A percentile compares a stretch with the other conserved stretches of the same genome.
These are phyloP conservation scores for Drosophila micromelanica DNA, from an alignment of 1,140 invertebrate genomes.

Conservation along the genomic window DNA sequence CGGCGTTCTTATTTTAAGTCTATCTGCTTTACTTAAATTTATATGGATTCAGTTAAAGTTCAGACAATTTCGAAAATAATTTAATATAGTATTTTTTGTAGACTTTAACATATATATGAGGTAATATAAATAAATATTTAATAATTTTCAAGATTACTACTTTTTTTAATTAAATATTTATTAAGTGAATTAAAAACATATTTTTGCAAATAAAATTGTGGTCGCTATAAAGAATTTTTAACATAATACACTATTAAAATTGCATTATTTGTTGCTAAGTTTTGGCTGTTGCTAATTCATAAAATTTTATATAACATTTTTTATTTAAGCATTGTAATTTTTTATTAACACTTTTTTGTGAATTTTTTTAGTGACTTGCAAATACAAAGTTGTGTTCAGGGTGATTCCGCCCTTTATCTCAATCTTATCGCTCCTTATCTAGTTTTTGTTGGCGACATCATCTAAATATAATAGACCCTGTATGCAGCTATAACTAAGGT, in stretches of 20 bases:
- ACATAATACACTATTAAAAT: too few species aligned
- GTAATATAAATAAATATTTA: too few species aligned
- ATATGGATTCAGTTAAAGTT: not conserved
- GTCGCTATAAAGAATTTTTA: too few species aligned
- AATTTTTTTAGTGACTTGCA: conserved; percentile 14
- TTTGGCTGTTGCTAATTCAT: too few species aligned
- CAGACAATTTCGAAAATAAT: not conserved
- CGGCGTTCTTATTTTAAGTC: not conserved
- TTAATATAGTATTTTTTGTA: too few species aligned
- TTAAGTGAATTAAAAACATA: too few species aligned
- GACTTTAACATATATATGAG: too few species aligned
- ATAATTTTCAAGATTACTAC: too few species aligned
- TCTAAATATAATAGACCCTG: conserved; percentile 16
- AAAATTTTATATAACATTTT: not conserved
- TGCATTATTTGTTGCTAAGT: too few species aligned
- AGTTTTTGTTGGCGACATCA: conserved; percentile 53
- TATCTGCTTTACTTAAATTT: not conserved
- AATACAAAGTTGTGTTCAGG: not conserved
- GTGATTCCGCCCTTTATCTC: conserved; percentile 3
- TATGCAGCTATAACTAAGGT: conserved; percentile 13
- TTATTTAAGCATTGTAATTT: not conserved
- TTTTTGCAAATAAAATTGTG: too few species aligned
- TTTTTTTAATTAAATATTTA: too few species aligned
- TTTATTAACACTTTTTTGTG: conserved; percentile 2
- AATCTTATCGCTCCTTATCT: conserved; percentile 18